Evolutionary conservation across 2,797 vertebrate species (phyloP).

Genomic region (Anniella stebbinsi): DNA sequence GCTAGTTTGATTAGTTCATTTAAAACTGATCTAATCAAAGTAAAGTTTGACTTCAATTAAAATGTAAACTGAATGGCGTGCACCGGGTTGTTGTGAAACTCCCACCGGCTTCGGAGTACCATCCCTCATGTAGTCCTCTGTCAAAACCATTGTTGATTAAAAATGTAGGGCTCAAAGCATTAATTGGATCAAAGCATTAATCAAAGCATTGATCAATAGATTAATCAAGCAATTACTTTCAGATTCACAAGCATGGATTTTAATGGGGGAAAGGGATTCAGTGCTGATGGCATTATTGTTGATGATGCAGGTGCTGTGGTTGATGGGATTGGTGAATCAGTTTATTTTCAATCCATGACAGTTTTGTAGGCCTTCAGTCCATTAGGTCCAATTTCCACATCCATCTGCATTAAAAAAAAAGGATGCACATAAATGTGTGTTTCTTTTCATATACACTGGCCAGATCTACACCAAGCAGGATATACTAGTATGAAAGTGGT

Average conservation of each 20-base stretch:
- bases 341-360: background rate
- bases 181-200: constrained; percentile 41
- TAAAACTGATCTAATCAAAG: constrained; percentile 45
- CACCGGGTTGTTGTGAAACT: constrained; percentile 19
- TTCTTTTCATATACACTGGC: no score
- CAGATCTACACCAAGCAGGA: no score
- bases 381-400: background rate
- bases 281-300: background rate
- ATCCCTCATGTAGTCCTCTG: background rate
- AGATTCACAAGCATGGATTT: constrained; percentile 1
- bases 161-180: constrained; percentile 19
- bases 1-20: constrained; percentile 48
- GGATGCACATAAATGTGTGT: background rate
- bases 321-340: background rate
- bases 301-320: background rate
- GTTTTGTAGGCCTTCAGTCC: background rate
- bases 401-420: background rate
- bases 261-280: background rate
- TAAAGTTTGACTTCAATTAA: constrained; percentile 41
- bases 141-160: constrained; percentile 33
- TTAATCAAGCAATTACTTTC: constrained; percentile 34
- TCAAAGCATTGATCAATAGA: constrained; percentile 21
- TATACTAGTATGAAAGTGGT: no score
- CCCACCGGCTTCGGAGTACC: background rate
- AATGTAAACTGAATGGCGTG: constrained; percentile 33